These are phyloP conservation scores for Chionomys nivalis DNA, from an alignment of 2,113 vertebrate species.

Conservation along the genomic window DNA sequence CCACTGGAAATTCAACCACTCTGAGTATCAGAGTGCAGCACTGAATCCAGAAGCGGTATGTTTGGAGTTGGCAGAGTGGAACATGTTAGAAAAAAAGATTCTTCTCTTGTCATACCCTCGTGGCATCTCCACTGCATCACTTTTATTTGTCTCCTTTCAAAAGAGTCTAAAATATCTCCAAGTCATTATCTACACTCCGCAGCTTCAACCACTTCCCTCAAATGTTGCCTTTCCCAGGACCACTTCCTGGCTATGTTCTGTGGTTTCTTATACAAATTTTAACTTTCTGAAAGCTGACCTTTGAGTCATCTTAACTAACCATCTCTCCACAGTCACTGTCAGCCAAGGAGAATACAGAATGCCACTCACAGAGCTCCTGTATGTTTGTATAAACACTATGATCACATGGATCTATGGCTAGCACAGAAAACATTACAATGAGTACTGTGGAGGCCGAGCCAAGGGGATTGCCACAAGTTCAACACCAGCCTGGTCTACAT, in stretches of 20 bases:
- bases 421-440: not conserved
- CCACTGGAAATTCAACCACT: not conserved
- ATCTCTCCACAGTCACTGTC: not conserved
- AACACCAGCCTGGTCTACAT: not conserved
- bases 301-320: not conserved
- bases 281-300: not conserved
- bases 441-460: not conserved
- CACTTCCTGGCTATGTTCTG: not conserved
- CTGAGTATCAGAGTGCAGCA: not conserved
- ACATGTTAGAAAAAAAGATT: not conserved
- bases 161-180: not conserved
- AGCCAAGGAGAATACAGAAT: not conserved
- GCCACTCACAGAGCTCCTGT: not conserved
- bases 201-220: not conserved
- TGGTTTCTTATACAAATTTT: not conserved
- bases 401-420: not conserved
- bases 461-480: not conserved
- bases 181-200: not conserved
- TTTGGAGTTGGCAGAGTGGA: not conserved
- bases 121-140: not conserved
- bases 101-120: not conserved
- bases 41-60: not conserved
- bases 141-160: not conserved
- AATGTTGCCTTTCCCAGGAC: not conserved
- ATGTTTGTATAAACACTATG: not conserved